These are phyloP conservation scores for Edolisoma coerulescens DNA, from an alignment of 2,113 vertebrate species.

Conservation along the genomic window DNA sequence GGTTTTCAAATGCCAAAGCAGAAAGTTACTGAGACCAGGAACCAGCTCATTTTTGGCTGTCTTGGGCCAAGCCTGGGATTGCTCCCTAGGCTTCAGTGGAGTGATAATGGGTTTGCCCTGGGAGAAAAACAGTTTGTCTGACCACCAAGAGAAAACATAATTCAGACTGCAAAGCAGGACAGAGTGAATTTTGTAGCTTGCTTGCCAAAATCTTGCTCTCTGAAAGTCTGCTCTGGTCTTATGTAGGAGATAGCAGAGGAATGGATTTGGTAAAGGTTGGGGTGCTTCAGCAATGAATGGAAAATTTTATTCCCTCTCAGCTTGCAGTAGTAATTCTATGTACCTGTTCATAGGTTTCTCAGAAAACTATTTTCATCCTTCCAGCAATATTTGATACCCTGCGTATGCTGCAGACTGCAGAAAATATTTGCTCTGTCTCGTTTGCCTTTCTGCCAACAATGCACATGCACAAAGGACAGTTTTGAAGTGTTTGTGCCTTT, in stretches of 20 bases:
- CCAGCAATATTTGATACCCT: not conserved
- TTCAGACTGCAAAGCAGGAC: not conserved
- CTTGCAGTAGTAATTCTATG: not conserved
- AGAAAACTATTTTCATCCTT: not conserved
- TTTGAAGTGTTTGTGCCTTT: not conserved
- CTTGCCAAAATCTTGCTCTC: not conserved
- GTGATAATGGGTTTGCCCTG: not conserved
- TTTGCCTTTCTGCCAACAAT: constrained; percentile 6
- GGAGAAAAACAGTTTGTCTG: not conserved
- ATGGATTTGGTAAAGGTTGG: not conserved
- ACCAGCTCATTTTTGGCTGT: not conserved
- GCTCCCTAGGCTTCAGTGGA: not conserved
- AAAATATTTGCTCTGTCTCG: not conserved
- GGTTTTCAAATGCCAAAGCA: not conserved
- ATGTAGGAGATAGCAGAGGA: not conserved
- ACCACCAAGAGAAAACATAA: not conserved
- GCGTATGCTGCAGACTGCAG: not conserved
- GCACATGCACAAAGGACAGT: not conserved
- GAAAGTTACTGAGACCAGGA: not conserved
- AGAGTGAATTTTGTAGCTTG: not conserved
- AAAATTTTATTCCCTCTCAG: not conserved
- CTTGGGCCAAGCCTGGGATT: not conserved
- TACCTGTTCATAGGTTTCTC: not conserved
- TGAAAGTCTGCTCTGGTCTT: not conserved
- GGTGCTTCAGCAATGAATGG: not conserved